Conservation (phyloP, 2,888 invertebrate genomes). For the Rhimphoctona megacephalus region DNA sequence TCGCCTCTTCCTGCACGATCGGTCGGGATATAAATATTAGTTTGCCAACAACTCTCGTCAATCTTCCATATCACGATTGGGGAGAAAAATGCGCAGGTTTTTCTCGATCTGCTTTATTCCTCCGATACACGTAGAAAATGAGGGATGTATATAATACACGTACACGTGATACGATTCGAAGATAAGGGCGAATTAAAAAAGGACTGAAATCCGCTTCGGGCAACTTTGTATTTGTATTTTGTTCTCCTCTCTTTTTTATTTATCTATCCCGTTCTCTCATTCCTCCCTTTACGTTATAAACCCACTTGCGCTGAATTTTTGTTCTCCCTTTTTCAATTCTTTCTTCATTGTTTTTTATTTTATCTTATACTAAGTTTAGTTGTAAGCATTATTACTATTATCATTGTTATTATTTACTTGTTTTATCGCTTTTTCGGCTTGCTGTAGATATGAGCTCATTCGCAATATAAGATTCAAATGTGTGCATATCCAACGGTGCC, state of each 20-base stretch:
- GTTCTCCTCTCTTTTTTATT: neutral
- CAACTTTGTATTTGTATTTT: conserved; percentile 36
- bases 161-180: conserved; percentile 54
- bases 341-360: conserved; percentile 1
- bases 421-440: conserved; percentile 55
- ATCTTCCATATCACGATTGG: conserved; percentile 60
- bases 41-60: conserved; percentile 65
- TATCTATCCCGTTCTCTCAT: conserved; percentile 43
- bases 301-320: conserved; percentile 5
- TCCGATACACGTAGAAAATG: conserved; percentile 29
- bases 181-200: conserved; percentile 53
- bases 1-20: conserved; percentile 48
- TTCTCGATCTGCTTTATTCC: conserved; percentile 16
- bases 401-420: conserved; percentile 1
- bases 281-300: neutral
- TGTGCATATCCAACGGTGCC: conserved; percentile 78
- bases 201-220: conserved; percentile 20
- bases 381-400: neutral
- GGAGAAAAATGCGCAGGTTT: conserved; percentile 8
- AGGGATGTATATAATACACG: conserved; percentile 20
- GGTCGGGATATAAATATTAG: conserved; percentile 62
- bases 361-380: neutral
- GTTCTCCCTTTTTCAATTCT: neutral
- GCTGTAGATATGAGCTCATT: conserved; percentile 71
- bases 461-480: conserved; percentile 74